Percentiles rank a stretch among this genome's conserved stretches.
These are phyloP conservation scores for Liasis olivaceus DNA, from an alignment of 2,797 vertebrate species.

Conservation along the genomic window DNA sequence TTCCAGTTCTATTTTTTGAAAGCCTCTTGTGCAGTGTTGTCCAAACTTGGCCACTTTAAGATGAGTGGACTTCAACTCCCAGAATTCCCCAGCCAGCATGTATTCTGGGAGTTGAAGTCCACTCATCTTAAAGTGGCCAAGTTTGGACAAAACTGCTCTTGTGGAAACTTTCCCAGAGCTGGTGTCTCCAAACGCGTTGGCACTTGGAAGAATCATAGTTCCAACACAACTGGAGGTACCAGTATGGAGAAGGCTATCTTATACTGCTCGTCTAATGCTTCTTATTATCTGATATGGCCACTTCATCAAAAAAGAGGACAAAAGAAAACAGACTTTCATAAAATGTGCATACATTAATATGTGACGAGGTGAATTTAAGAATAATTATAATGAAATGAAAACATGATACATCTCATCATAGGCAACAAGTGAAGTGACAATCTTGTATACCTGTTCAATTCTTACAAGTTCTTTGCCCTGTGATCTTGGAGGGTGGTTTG, in stretches of 20 bases:
- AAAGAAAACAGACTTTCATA: neutral
- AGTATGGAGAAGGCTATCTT: neutral
- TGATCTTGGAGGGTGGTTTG: neutral
- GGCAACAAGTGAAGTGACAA: neutral
- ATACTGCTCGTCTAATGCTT: neutral
- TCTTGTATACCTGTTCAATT: neutral
- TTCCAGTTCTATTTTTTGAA: neutral
- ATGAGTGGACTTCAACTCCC: no score
- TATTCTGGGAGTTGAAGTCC: no score
- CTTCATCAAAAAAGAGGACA: neutral
- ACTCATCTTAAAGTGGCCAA: no score
- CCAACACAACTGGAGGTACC: neutral
- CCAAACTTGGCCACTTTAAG: no score
- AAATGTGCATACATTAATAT: neutral
- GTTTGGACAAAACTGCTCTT: no score
- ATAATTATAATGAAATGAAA: neutral
- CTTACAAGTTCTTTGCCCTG: constrained; percentile 20
- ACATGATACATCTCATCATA: neutral
- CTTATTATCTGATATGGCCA: neutral
- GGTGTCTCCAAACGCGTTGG: neutral
- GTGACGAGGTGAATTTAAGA: neutral
- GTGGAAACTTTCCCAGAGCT: neutral
- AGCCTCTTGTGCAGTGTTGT: no score
- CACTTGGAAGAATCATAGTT: neutral
- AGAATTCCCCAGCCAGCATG: no score